Evolutionary conservation across 2,113 vertebrate species (phyloP).

Genomic region (Platichthys stellatus): DNA sequence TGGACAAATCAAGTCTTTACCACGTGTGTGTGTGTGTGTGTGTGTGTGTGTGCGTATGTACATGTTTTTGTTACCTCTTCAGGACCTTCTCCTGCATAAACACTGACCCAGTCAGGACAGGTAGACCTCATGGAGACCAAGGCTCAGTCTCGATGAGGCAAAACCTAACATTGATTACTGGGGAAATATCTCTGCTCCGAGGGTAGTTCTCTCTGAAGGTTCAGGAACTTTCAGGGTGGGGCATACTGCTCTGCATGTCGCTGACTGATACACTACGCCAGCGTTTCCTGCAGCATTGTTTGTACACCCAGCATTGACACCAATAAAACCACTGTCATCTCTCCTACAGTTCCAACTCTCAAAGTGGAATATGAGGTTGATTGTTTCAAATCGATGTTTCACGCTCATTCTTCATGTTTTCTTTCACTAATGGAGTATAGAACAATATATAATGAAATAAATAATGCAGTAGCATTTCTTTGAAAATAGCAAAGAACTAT

Average conservation of each 20-base stretch:
- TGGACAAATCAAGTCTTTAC: constrained; percentile 8
- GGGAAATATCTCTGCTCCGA: background rate
- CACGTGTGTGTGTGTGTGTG: background rate
- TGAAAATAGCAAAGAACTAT: background rate
- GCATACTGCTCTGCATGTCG: background rate
- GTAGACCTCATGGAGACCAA: background rate
- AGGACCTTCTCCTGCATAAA: background rate
- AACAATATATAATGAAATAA: too few relatives aligned
- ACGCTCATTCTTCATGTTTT: background rate
- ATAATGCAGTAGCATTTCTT: too few relatives aligned
- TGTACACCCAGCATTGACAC: background rate
- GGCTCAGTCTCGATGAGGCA: background rate
- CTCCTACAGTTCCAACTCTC: background rate
- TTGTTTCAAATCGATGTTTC: background rate
- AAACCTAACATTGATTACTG: background rate
- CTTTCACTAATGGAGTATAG: background rate
- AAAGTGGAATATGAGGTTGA: background rate
- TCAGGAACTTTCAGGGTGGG: background rate
- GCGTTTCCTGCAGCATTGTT: background rate
- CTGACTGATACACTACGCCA: background rate
- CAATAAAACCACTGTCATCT: background rate
- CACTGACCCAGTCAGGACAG: background rate
- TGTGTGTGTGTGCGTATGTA: background rate
- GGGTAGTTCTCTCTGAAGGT: background rate
- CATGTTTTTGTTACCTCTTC: background rate